These are phyloP conservation scores for Lepidochrysops patricia DNA, from an alignment of 2,888 invertebrate genomes.

Conservation along the genomic window DNA sequence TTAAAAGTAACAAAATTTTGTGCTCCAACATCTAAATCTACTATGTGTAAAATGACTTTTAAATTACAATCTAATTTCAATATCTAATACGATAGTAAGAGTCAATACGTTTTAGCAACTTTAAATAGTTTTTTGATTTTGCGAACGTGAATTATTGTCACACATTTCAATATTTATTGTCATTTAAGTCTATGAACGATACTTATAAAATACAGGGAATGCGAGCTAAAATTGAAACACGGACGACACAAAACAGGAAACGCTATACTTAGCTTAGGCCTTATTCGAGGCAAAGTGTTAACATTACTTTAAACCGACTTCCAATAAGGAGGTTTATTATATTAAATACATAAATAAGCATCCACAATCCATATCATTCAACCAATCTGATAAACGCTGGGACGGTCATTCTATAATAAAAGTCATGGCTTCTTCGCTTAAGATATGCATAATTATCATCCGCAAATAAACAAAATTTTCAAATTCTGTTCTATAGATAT, in stretches of 20 bases:
- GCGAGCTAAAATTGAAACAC: background rate
- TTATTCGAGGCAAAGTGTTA: background rate
- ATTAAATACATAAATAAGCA: background rate
- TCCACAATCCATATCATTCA: background rate
- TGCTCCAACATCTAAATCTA: conserved; percentile 67
- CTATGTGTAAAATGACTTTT: conserved; percentile 50
- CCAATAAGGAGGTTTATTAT: too few relatives aligned
- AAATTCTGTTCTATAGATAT: too few relatives aligned
- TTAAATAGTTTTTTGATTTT: background rate
- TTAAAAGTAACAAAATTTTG: conserved; percentile 51
- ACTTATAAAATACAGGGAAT: background rate
- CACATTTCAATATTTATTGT: conserved; percentile 9
- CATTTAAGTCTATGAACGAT: background rate
- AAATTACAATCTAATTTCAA: conserved; percentile 35
- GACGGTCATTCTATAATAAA: background rate
- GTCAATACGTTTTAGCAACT: background rate
- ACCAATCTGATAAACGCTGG: background rate
- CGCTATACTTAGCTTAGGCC: conserved; percentile 2
- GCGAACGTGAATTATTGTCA: conserved; percentile 6
- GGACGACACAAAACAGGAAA: conserved; percentile 9
- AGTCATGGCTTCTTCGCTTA: background rate
- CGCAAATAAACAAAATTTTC: too few relatives aligned
- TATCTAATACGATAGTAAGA: conserved; percentile 19
- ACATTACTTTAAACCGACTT: background rate
- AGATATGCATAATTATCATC: background rate